Evolutionary conservation across 1,140 invertebrate genomes (phyloP).

Genomic region (Danaus melanippus): DNA sequence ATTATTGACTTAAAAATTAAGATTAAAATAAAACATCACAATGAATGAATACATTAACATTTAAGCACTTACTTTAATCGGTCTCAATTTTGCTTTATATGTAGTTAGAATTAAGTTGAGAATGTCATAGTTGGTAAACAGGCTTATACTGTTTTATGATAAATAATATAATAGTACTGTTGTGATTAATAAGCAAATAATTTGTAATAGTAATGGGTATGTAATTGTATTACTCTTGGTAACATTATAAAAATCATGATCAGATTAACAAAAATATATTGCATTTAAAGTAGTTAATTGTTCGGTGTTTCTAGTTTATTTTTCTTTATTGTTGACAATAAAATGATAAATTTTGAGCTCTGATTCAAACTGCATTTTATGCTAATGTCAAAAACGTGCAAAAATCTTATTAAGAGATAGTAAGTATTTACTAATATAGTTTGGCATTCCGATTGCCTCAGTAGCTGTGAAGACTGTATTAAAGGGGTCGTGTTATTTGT

Average conservation of each 20-base stretch:
- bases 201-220: slow-evolving; percentile 43
- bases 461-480: slow-evolving; percentile 3
- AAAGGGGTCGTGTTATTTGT: too few species aligned
- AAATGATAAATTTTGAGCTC: slow-evolving; percentile 16
- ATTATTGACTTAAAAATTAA: slow-evolving; percentile 28
- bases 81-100: too few species aligned
- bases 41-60: slow-evolving; percentile 1
- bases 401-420: slow-evolving; percentile 10
- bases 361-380: too few species aligned
- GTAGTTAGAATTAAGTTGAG: too few species aligned
- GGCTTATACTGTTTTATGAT: slow-evolving; percentile 20
- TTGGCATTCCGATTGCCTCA: slow-evolving; percentile 19
- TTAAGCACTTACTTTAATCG: not conserved
- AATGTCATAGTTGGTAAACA: slow-evolving; percentile 14
- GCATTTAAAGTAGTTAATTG: slow-evolving; percentile 57
- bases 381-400: slow-evolving; percentile 1
- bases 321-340: slow-evolving; percentile 39
- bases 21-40: slow-evolving; percentile 16
- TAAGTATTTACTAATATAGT: slow-evolving; percentile 19
- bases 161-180: slow-evolving; percentile 32
- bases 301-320: slow-evolving; percentile 20
- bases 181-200: slow-evolving; percentile 52
- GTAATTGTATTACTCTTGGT: slow-evolving; percentile 43
- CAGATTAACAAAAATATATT: slow-evolving; percentile 38
- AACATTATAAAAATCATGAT: slow-evolving; percentile 44